Base-by-base conservation (phyloP, 2,888 invertebrate species). In the Amorpha juglandis region DNA sequence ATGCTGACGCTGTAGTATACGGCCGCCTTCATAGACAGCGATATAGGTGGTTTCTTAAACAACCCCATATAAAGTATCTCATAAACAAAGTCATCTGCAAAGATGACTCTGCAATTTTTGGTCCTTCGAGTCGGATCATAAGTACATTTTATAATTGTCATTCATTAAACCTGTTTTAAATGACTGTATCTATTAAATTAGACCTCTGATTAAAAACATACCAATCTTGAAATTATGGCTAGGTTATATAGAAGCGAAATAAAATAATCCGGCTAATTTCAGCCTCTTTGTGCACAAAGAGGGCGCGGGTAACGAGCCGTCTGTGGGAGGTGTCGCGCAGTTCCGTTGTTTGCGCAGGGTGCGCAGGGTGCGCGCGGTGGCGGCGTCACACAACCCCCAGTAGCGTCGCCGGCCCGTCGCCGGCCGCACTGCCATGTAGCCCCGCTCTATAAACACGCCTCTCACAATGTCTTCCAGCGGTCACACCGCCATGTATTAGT, bases 331-430 rank as follows among this genome's bases (percentile, higher is more conserved):
- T 71, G 76, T 71, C 70, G 75, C 76, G 75, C 67, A 70, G 85
- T 78, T 88, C 86, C 82, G 87, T 79, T 87, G 91, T 90, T 91
- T 91, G 92, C 92, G 92, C 92, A 91, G 84, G 74, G 89, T 91
- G 92, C 92, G 92, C 92, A 91, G 84, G 74, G 89, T 87, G 88
- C 89, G 90, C 89, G 89, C 89, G 88, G 73, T 87, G 75, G 65
- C 52, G 70, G 71, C 71, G 70, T 71, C 69, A 69, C 65, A 70
- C 74, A 65, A 69, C 67, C 69, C 78, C 73, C 91, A 92, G 91
- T 91, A 87, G 91, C 88, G 91, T 84, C 90, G 89, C 89, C 88
- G 89, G 91, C 83, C 87, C 92, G 89, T 73, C 81, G 87, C 88
- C 91, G 90, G 90, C 91, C 89, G 90, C 90, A 83, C 83, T 81